These are phyloP conservation scores for Typhlichthys subterraneus DNA, from an alignment of 2,797 vertebrate genomes.

Conservation along the genomic window DNA sequence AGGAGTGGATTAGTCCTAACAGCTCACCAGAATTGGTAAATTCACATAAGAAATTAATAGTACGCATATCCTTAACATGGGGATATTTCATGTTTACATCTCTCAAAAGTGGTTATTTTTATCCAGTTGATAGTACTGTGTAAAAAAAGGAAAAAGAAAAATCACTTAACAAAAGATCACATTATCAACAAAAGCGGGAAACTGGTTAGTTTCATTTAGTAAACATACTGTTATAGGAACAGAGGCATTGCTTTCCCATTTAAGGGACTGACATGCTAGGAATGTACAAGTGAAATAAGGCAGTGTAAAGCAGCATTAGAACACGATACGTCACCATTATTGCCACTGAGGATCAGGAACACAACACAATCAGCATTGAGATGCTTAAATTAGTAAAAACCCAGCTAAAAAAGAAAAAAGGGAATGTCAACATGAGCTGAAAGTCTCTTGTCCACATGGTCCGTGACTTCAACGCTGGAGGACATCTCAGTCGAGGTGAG, in stretches of 20 bases:
- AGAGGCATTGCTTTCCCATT: too few relatives aligned
- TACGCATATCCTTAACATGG: conserved; percentile 1
- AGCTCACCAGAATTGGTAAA: not conserved
- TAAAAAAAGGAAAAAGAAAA: conserved; percentile 13
- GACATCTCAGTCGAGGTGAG: too few relatives aligned
- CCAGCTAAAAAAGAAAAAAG: not conserved
- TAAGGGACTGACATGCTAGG: conserved; percentile 16
- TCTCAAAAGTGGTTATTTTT: conserved; percentile 56
- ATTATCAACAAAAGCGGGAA: conserved; percentile 41
- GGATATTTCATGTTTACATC: conserved; percentile 21
- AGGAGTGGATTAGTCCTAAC: not conserved
- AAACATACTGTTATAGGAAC: too few relatives aligned
- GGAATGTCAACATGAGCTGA: not conserved
- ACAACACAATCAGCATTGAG: conserved; percentile 45
- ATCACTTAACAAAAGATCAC: conserved; percentile 29
- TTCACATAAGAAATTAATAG: not conserved
- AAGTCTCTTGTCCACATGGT: too few relatives aligned
- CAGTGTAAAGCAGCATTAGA: conserved; percentile 21
- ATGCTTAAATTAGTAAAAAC: conserved; percentile 16
- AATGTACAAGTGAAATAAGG: conserved; percentile 18
- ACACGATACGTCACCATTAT: conserved; percentile 10
- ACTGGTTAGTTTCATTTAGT: conserved; percentile 7
- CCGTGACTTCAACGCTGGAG: too few relatives aligned
- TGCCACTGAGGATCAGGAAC: conserved; percentile 33
- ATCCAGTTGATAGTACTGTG: conserved; percentile 52